Evolutionary conservation across 2,113 vertebrate species (phyloP).

Genomic region (Phaethon lepturus): DNA sequence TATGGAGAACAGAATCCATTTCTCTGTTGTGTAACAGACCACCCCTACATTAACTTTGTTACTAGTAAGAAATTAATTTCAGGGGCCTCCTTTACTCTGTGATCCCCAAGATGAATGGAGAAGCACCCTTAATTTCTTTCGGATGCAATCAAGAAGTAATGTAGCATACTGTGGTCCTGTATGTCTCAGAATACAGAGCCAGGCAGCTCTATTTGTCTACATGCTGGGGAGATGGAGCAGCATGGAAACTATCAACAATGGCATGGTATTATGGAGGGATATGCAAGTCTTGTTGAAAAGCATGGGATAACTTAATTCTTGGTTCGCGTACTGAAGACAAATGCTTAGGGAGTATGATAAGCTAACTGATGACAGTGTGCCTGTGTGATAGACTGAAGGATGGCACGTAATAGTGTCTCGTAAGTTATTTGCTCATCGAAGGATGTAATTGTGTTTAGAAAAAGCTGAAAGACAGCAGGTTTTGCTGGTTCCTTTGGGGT

Average conservation of each 20-base stretch:
- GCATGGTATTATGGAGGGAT: not conserved
- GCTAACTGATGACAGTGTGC: not conserved
- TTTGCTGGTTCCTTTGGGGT: not conserved
- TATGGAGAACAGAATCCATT: not conserved
- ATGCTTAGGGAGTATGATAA: not conserved
- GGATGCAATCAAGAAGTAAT: not conserved
- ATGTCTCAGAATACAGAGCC: too few relatives aligned
- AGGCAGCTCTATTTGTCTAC: not conserved
- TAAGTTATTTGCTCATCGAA: not conserved
- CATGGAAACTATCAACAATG: accelerated
- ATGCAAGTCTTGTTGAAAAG: not conserved
- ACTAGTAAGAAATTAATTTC: not conserved
- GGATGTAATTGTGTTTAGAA: not conserved
- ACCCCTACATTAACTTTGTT: not conserved
- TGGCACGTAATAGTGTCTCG: not conserved
- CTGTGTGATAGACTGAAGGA: not conserved
- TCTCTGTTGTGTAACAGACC: accelerated
- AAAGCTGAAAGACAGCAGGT: not conserved
- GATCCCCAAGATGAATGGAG: not conserved
- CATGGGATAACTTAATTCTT: not conserved
- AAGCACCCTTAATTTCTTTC: not conserved
- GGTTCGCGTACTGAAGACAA: not conserved
- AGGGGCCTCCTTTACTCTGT: not conserved
- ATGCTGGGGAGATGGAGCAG: not conserved
- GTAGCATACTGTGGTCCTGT: not conserved